Evolutionary conservation across 2,888 invertebrate genomes (phyloP), one percentile per base, ranked within the genome.

Genomic region (Itoplectis maculator): DNA sequence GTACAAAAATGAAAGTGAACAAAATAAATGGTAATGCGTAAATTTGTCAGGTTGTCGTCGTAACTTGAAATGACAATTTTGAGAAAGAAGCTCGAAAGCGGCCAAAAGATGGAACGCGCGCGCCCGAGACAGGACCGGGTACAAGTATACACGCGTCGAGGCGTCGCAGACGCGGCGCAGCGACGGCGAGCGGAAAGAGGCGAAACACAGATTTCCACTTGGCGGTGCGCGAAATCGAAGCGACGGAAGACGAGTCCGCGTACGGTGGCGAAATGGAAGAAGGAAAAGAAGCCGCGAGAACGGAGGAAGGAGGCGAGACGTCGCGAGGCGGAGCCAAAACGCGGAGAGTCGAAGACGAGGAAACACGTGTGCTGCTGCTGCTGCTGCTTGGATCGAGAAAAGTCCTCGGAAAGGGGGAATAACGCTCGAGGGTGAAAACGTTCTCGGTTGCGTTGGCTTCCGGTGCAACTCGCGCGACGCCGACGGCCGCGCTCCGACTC

Each of bases 151-250:
- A n/a, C 66, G 81, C 81, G 79, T 66, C 81, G 68, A 81, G 79
- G 76, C 73, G 66, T 81, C 74, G 49, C 59, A 68, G 66, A 66
- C 51, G 56, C 2, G 3, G 29, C 29, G 45, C 20, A 37, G 69
- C 51, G 69, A 78, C 51, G 74, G 65, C 29, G 66, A 70, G 75
- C 59, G 76, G 72, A 79, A 79, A 79, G 77, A 83, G 74, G 80
- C 80, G 81, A 82, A 84, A 85, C 84, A 82, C 77, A 81, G 82
- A 82, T 85, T 84, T 84, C 85, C 84, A 85, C 85, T 85, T 72
- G 85, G 77, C 79, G 84, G 75, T 75, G 78, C 85, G 81, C 78
- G 83, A 85, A 85, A 85, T 83, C 83, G 83, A 81, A 85, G 81
- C 79, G 79, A 72, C 70, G 68, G 75, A 79, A 82, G 75, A 61